Conservation (phyloP, 2,888 invertebrate genomes). For the Eristalis intricaria region DNA sequence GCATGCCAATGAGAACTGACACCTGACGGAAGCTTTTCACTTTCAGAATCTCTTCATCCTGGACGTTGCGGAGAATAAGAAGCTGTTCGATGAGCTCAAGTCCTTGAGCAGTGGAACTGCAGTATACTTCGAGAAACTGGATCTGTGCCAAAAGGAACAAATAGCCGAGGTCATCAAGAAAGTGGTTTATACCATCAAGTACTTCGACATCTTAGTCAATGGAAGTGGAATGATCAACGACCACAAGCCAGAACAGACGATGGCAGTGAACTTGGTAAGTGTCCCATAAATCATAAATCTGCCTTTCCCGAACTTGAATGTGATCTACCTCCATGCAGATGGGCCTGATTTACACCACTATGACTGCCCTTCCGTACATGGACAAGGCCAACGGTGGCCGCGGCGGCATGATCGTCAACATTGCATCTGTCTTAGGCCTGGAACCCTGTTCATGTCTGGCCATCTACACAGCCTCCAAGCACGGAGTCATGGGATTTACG, state of each 20-base stretch:
- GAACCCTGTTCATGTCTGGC: conserved; percentile 76
- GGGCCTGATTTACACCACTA: conserved; percentile 78
- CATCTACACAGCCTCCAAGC: conserved; percentile 79
- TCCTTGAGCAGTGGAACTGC: conserved; percentile 22
- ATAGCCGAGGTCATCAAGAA: conserved; percentile 49
- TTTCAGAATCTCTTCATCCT: conserved; percentile 73
- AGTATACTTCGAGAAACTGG: conserved; percentile 39
- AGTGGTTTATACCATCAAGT: conserved; percentile 19
- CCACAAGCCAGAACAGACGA: conserved; percentile 70
- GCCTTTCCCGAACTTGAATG: neutral
- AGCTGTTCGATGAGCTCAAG: conserved; percentile 17
- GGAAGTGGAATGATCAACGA: conserved; percentile 74
- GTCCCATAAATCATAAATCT: too few species aligned
- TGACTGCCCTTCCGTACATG: conserved; percentile 79
- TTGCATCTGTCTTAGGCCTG: conserved; percentile 78
- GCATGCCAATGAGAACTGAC: neutral
- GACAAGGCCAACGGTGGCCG: conserved; percentile 79
- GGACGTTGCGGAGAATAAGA: conserved; percentile 68
- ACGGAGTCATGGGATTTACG: conserved; percentile 80
- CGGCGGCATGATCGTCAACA: conserved; percentile 80
- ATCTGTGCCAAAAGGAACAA: conserved; percentile 47
- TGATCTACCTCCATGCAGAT: conserved; percentile 73
- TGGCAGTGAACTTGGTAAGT: conserved; percentile 81
- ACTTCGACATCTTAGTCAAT: conserved; percentile 73
- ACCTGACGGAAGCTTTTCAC: neutral